Conservation (phyloP, 2,888 invertebrate species). For the Caenorhabditis macrosperma region DNA sequence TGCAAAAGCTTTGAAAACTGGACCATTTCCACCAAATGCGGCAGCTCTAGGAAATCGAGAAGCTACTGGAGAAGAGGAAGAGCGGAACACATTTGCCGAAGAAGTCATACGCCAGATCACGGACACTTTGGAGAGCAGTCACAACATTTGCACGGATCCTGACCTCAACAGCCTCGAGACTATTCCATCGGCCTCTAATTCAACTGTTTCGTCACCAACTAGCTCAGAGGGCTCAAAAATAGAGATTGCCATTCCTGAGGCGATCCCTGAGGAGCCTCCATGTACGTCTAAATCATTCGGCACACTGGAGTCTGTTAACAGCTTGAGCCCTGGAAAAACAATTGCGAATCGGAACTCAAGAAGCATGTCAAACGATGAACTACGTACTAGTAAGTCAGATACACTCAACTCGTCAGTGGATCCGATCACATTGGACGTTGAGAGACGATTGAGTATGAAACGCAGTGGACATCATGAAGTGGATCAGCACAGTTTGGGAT, state of each 20-base stretch:
- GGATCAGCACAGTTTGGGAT: slow-evolving; percentile 39
- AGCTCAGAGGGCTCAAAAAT: slow-evolving; percentile 23
- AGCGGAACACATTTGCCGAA: slow-evolving; percentile 68
- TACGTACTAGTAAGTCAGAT: slow-evolving; percentile 25
- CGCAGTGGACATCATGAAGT: slow-evolving; percentile 62
- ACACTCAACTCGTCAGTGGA: slow-evolving; percentile 67
- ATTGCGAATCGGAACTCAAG: slow-evolving; percentile 32
- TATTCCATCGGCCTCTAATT: slow-evolving; percentile 39
- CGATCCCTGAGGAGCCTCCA: slow-evolving; percentile 22
- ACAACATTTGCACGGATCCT: neutral
- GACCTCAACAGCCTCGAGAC: slow-evolving; percentile 22
- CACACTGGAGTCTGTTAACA: slow-evolving; percentile 13
- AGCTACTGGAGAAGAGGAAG: slow-evolving; percentile 75
- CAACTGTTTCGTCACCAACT: slow-evolving; percentile 31
- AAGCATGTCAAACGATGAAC: slow-evolving; percentile 54
- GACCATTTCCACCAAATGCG: slow-evolving; percentile 77
- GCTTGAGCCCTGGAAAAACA: slow-evolving; percentile 28
- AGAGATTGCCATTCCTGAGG: neutral
- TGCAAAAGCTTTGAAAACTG: slow-evolving; percentile 75
- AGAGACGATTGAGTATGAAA: slow-evolving; percentile 78
- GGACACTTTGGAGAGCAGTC: slow-evolving; percentile 24
- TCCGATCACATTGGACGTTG: slow-evolving; percentile 78
- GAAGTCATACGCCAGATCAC: slow-evolving; percentile 63
- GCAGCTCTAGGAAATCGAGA: slow-evolving; percentile 69
- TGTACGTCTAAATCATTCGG: slow-evolving; percentile 28